Percentiles rank a stretch among this genome's conserved stretches.
These are phyloP conservation scores for Lepidurus arcticus DNA, from an alignment of 1,140 invertebrate species.

Conservation along the genomic window DNA sequence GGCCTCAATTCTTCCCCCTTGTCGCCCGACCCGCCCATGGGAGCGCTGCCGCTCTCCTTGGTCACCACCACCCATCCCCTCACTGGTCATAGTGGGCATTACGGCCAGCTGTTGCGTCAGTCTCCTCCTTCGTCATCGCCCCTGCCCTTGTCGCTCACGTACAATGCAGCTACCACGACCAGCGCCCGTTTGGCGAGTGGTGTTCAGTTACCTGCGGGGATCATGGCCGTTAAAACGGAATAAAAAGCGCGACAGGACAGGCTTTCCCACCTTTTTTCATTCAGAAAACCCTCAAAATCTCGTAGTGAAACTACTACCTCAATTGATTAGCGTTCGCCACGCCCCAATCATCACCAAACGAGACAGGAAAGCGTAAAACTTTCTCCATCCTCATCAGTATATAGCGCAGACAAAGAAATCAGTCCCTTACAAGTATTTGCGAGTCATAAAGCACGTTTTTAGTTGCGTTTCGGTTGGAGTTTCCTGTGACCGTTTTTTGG, in stretches of 20 bases:
- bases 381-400: neutral
- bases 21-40: slow-evolving; percentile 34
- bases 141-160: slow-evolving; percentile 30
- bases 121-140: slow-evolving; percentile 26
- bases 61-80: slow-evolving; percentile 31
- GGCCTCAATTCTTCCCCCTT: slow-evolving; percentile 31
- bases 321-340: neutral
- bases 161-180: slow-evolving; percentile 26
- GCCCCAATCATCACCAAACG: neutral
- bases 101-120: slow-evolving; percentile 1
- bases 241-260: neutral
- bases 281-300: neutral
- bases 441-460: neutral
- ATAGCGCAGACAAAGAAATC: neutral
- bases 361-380: neutral
- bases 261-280: neutral
- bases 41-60: slow-evolving; percentile 31
- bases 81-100: slow-evolving; percentile 1
- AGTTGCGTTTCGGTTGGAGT: neutral
- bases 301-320: slow-evolving; percentile 21
- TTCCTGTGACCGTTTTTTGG: neutral
- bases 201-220: neutral
- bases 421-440: neutral
- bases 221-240: slow-evolving; percentile 8
- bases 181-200: slow-evolving; percentile 4